These are phyloP conservation scores for Mastacembelus armatus DNA, from an alignment of 2,797 vertebrate genomes.

Conservation along the genomic window DNA sequence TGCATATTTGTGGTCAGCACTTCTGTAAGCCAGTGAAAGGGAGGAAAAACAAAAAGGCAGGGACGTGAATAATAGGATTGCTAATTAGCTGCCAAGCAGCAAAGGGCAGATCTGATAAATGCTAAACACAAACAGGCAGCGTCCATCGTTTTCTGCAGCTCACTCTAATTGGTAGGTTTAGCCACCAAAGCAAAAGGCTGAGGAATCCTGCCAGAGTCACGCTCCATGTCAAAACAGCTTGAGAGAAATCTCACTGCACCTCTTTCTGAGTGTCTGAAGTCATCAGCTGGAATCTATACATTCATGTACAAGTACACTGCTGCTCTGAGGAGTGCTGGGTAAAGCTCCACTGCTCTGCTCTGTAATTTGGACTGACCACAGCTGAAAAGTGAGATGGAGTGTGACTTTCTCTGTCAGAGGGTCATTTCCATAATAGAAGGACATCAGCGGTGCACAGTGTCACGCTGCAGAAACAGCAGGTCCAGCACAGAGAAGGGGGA, in stretches of 20 bases:
- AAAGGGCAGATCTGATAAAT: constrained; percentile 61
- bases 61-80: constrained; percentile 57
- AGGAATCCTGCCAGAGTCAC: constrained; percentile 68
- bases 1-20: constrained; percentile 10
- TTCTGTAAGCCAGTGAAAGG: constrained; percentile 38
- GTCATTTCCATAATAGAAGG: constrained; percentile 56
- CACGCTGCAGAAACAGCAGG: constrained; percentile 11
- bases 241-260: constrained; percentile 46
- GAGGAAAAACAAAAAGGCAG: constrained; percentile 52
- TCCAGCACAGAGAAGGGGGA: not conserved
- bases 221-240: constrained; percentile 64
- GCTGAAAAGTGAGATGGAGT: constrained; percentile 31
- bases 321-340: constrained; percentile 6
- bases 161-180: constrained; percentile 50
- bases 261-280: constrained; percentile 44
- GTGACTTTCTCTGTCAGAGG: constrained; percentile 33
- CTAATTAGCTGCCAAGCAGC: constrained; percentile 60
- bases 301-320: constrained; percentile 8
- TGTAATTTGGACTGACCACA: constrained; percentile 32
- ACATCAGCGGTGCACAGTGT: constrained; percentile 23
- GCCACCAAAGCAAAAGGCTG: constrained; percentile 36
- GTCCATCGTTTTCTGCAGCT: constrained; percentile 42
- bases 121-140: constrained; percentile 52
- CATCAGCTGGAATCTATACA: constrained; percentile 51
- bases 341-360: not conserved